These are phyloP conservation scores for Sterna hirundo DNA, from an alignment of 2,113 vertebrate genomes.

Conservation along the genomic window DNA sequence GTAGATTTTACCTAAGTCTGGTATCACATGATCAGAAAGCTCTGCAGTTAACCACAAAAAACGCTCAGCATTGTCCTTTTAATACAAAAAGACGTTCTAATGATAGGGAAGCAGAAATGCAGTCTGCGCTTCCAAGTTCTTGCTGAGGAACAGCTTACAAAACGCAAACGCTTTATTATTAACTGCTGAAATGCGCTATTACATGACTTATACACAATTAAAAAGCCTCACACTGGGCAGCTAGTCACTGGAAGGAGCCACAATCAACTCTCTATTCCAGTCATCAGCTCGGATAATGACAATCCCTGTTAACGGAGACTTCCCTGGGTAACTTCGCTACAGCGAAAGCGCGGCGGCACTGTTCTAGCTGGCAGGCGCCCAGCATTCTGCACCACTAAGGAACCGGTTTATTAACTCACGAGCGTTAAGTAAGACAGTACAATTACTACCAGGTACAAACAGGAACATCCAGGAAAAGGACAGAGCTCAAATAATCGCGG, in stretches of 20 bases:
- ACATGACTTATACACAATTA: background rate
- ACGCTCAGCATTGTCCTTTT: background rate
- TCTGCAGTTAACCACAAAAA: background rate
- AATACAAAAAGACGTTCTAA: background rate
- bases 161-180: background rate
- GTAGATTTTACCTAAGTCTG: background rate
- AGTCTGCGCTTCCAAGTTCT: background rate
- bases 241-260: background rate
- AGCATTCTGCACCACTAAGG: background rate
- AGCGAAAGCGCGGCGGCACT: background rate
- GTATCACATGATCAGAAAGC: background rate
- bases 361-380: background rate
- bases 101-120: background rate
- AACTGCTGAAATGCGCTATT: background rate
- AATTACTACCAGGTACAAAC: background rate
- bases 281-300: background rate
- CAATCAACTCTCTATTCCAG: background rate
- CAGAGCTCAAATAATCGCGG: background rate
- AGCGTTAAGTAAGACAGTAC: rapidly evolving
- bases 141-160: background rate
- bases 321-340: background rate
- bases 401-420: background rate
- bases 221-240: background rate
- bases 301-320: background rate
- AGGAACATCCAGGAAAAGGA: background rate